Evolutionary conservation across 2,888 invertebrate species (phyloP).

Genomic region (Mystacides longicornis): DNA sequence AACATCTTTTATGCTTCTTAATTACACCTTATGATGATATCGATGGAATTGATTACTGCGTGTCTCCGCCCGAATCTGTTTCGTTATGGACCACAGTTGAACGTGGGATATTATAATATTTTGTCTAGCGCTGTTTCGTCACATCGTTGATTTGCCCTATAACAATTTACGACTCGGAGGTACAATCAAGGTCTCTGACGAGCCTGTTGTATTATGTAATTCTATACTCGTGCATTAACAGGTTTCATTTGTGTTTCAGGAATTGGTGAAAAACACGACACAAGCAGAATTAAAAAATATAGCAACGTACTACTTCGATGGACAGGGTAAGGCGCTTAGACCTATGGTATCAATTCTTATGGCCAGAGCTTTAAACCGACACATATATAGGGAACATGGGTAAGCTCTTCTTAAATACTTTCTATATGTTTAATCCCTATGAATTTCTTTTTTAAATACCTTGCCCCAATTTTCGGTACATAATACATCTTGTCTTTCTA

Average conservation of each 20-base stretch:
- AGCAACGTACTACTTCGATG: constrained; percentile 96
- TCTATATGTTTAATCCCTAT: too few species aligned
- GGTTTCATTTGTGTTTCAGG: constrained; percentile 40
- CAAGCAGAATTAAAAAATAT: constrained; percentile 82
- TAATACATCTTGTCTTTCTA: too few species aligned
- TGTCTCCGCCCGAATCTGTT: too few species aligned
- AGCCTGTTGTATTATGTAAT: too few species aligned
- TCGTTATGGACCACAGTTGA: neutral
- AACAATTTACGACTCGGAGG: neutral
- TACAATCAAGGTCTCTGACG: too few species aligned
- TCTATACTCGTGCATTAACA: too few species aligned
- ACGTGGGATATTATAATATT: neutral
- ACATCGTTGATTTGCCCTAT: neutral
- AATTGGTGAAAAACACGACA: constrained; percentile 69
- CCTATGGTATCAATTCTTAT: constrained; percentile 93
- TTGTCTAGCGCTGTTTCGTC: neutral
- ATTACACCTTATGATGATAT: constrained; percentile 22
- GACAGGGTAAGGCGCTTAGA: constrained; percentile 93
- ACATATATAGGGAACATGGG: constrained; percentile 80
- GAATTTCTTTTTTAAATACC: too few species aligned
- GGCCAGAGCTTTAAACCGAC: constrained; percentile 89
- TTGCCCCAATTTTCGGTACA: too few species aligned
- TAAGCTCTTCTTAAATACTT: constrained; percentile 43
- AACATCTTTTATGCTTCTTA: constrained; percentile 21
- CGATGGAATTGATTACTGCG: constrained; percentile 1